Evolutionary conservation across 2,113 vertebrate genomes (phyloP), one percentile per base, ranked within the genome.

Genomic region (Mustela lutreola): DNA sequence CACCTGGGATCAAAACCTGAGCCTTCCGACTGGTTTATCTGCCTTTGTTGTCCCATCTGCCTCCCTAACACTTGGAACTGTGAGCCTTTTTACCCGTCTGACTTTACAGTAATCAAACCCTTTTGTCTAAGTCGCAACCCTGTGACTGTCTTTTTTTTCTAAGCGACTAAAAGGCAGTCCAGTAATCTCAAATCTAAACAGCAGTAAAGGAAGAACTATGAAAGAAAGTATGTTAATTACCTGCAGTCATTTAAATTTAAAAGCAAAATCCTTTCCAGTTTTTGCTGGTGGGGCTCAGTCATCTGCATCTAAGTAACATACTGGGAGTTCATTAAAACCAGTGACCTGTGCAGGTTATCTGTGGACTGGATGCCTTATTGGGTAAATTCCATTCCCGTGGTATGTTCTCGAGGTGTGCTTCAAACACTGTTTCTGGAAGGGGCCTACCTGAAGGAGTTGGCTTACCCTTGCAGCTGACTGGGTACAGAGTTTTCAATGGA

Each of bases 401-500:
- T 87, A 81, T 12, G n/a, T 90, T 91, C 71, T 79, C 0, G 4
- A n/a, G 88, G 28, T 91, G 36, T 58, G 58, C 60, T 39, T 56
- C 48, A 67, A n/a, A 50, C 1, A 4, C 80, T 67, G 7, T 85
- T 91, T 75, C 76, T 92, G n/a, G 71, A 91, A 95, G 81, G 21
- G 60, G 4, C 88, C 56, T 93, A 4, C 21, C 6, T 5, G n/a
- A 33, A 78, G 63, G 31, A 75, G 33, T 92, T 75, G 39, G 53
- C 98, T 98, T 99, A 99, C 99, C 99, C 98, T 98, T 99, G 99
- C 89, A 99, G 98, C 16, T 89, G 76, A 97, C 98, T 99, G 1
- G 99, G 99, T 3, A 95, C 98, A 11, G 97, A 93, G 89, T 98
- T 98, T 76, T 99, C 98, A 4, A 99, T 98, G 70, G 99, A 98